phyloP scores from a whole-genome alignment of 1,140 invertebrate species.

The Drosophila ambigua region DNA sequence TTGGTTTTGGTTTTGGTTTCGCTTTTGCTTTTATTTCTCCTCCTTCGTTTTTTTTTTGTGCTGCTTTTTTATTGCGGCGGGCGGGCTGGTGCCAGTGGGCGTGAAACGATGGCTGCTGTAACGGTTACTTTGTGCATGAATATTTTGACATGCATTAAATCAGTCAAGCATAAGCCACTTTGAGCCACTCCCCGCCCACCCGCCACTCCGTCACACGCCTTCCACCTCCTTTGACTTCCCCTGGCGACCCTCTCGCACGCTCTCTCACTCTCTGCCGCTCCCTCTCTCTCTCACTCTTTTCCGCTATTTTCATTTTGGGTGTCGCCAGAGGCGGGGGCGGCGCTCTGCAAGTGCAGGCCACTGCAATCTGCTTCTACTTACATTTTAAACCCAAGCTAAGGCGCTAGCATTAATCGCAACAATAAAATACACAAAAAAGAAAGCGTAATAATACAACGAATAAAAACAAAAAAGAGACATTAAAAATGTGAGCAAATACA shows the following conservation, averaged over 20 bases:
- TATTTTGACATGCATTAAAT: slow-evolving; percentile 81
- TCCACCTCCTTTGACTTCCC: slow-evolving; percentile 37
- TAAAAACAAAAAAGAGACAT: no score
- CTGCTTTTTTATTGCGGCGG: no score
- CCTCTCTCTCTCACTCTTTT: background rate
- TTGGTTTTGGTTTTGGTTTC: no score
- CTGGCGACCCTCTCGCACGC: slow-evolving; percentile 25
- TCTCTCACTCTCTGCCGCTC: background rate
- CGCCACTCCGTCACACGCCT: no score
- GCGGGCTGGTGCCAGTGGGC: background rate
- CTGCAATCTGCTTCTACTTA: slow-evolving; percentile 24
- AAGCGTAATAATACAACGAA: no score
- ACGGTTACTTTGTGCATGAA: slow-evolving; percentile 66
- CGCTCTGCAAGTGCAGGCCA: background rate
- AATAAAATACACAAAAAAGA: no score
- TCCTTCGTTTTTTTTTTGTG: no score
- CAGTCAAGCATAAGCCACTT: slow-evolving; percentile 71
- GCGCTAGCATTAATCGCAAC: background rate
- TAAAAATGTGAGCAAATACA: no score
- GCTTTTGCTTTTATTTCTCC: no score
- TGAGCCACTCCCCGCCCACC: slow-evolving; percentile 7
- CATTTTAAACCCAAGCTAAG: slow-evolving; percentile 9
- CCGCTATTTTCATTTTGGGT: background rate
- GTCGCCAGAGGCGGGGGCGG: no score
- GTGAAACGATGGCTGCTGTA: slow-evolving; percentile 16